Base-by-base conservation (phyloP, 37 sponge, comb jelly and placozoan species). In the Beroe forskalii region DNA sequence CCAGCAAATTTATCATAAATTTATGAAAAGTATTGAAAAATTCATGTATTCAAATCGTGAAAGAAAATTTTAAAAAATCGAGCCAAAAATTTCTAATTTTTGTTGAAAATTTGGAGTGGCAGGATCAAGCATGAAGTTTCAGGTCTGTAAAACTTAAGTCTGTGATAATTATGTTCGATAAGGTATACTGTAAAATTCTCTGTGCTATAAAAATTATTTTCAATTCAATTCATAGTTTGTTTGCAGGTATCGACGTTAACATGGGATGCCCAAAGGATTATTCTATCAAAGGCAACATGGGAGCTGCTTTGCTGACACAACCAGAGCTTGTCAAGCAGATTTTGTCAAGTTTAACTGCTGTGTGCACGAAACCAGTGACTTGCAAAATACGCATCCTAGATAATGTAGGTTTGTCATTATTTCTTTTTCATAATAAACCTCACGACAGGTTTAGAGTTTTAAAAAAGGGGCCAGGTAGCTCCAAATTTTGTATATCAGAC, bases 251-350 rank as follows among this genome's bases (percentile, higher is more conserved):
- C 66, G 99, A 98, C 67, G 93, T 98, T 32, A 98, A 98, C 94
- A 98, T 98, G 99, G 99, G 99, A 38, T 98, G 99, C 89, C 99
- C 99, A 36, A 98, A 98, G 92, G 94, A 94, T 37, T 98, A 93
- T 91, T 98, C 99, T 22, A 75, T 95, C 14, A 96, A 98, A 89
- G 96, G 93, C 19, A 60, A 90, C 23, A 98, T 98, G 99, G 99
- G 99, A 1, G 96, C 95, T 20, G 95, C 97, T 4, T 91, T 98
- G 36, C 90, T 98, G 24, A 94, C 61, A 2, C 67, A 96, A 40
- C 97, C 97, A 14, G 93, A 95, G 31, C 94, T 91, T 55, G 92
- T 96, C 28, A 90, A 76, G 31, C 92, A 93, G 92, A 98, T 98
- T 27, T 92, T 98, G 64, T 76, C 93, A 0, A 90, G 92, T 17